Evolutionary conservation across 2,797 vertebrate species (phyloP).

Genomic region (Austrolebias charrua): DNA sequence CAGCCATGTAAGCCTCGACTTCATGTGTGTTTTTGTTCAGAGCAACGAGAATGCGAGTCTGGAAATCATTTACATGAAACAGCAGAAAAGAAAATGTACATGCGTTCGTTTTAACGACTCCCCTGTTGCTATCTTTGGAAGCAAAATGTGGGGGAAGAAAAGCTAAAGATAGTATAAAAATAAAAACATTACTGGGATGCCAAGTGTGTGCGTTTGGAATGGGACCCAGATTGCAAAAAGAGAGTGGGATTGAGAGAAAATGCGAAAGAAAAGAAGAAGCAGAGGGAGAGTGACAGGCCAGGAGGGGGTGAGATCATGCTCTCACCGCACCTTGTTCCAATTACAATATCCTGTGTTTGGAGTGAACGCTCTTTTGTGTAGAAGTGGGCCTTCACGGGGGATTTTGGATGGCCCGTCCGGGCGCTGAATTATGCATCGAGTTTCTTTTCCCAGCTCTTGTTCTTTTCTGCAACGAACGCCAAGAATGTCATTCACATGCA

Average conservation of each 20-base stretch:
- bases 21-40: slow-evolving; percentile 22
- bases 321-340: slow-evolving; percentile 80
- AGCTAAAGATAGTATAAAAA: slow-evolving; percentile 54
- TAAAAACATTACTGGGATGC: slow-evolving; percentile 28
- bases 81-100: slow-evolving; percentile 49
- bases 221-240: neutral
- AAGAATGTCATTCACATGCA: neutral
- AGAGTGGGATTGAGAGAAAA: slow-evolving; percentile 21
- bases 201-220: slow-evolving; percentile 22
- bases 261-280: slow-evolving; percentile 32
- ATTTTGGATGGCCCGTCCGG: slow-evolving; percentile 40
- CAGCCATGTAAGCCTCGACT: slow-evolving; percentile 35
- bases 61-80: slow-evolving; percentile 70
- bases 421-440: slow-evolving; percentile 47
- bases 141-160: slow-evolving; percentile 56
- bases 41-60: slow-evolving; percentile 51
- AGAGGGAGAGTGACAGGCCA: slow-evolving; percentile 54
- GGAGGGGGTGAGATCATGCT: slow-evolving; percentile 77
- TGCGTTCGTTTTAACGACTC: slow-evolving; percentile 45
- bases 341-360: slow-evolving; percentile 74
- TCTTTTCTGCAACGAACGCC: slow-evolving; percentile 13
- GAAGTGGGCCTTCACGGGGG: slow-evolving; percentile 46
- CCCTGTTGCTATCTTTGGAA: slow-evolving; percentile 53
- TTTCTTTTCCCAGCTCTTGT: slow-evolving; percentile 34
- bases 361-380: slow-evolving; percentile 53